Conservation (phyloP, 2,888 invertebrate genomes). For the Melinaea menophilus region DNA sequence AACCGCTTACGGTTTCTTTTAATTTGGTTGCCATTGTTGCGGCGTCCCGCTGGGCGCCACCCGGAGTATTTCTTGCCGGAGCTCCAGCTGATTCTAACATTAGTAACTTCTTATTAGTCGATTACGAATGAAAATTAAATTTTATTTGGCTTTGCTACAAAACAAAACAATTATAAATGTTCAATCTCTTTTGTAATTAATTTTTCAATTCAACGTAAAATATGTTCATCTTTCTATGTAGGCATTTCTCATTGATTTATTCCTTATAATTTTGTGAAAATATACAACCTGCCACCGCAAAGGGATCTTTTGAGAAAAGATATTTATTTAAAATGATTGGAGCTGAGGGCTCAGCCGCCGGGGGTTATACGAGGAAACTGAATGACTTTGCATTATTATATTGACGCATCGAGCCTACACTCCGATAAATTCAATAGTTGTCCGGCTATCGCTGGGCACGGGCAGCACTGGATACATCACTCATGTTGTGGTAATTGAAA, state of each 20-base stretch:
- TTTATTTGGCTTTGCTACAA: slow-evolving; percentile 39
- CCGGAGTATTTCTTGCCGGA: slow-evolving; percentile 69
- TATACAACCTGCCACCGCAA: slow-evolving; percentile 51
- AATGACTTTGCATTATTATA: slow-evolving; percentile 66
- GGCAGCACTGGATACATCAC: slow-evolving; percentile 59
- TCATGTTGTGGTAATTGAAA: slow-evolving; percentile 66
- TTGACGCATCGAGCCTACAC: slow-evolving; percentile 44
- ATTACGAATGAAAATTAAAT: slow-evolving; percentile 64
- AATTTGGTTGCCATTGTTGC: slow-evolving; percentile 76
- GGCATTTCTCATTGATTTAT: background rate
- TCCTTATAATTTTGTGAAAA: slow-evolving; percentile 37
- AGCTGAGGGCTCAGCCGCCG: slow-evolving; percentile 52
- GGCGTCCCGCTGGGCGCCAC: slow-evolving; percentile 70
- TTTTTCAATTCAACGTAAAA: background rate
- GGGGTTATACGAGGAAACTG: slow-evolving; percentile 52
- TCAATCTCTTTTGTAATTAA: background rate
- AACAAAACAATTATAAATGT: slow-evolving; percentile 20
- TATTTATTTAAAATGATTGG: slow-evolving; percentile 71
- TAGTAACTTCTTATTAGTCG: slow-evolving; percentile 70
- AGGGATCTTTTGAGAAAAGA: slow-evolving; percentile 54
- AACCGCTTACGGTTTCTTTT: slow-evolving; percentile 76
- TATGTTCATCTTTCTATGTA: background rate
- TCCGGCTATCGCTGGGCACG: slow-evolving; percentile 53
- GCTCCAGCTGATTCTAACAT: slow-evolving; percentile 73
- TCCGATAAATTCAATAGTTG: slow-evolving; percentile 64